Base-by-base conservation (phyloP, 2,888 invertebrate species). In the Matsumyia berberina region DNA sequence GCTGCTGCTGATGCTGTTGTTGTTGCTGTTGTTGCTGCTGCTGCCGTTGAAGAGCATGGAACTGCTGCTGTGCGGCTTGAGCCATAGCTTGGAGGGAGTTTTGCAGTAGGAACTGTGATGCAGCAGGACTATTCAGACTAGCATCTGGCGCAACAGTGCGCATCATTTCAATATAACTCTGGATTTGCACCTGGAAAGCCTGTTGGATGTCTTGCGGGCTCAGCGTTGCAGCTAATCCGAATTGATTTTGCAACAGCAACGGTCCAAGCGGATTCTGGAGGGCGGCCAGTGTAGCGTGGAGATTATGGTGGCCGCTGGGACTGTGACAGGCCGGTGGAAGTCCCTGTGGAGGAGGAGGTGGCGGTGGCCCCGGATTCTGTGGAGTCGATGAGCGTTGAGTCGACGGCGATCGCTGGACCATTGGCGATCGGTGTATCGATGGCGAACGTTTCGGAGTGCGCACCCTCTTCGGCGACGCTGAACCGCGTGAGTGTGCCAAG, bases 41-140 rank as follows among this genome's bases (percentile, higher is more conserved):
- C 64, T 93, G 92, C 87, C 95, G 95, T 87, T 96, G 96, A 76
- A 97, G 93, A 87, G 96, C 96, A 89, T 96, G 96, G 78, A 96
- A 93, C 90, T 96, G 96, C 88, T 85, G 85, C 29, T 85, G 80
- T 5, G 85, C 85, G 0, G 77, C 82, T 24, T 85, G 85, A 95
- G 96, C 96, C 89, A 97, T 95, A 5, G 96, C 96, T 90, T 97
- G 97, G 91, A 91, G 87, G 4, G 90, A 96, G 91, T 96, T 96
- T 90, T 96, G 96, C 69, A 96, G 92, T 90, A 96, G 94, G 89
- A 96, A 95, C 90, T 96, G 96, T 19, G 95, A 94, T 88, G 90
- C 89, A 33, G 91, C 86, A 7, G 91, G 88, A 86, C 35, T 78
- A 29, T 88, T 90, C 58, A 90, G 89, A 31, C 88, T 88, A 0